phyloP scores from a whole-genome alignment of 2,888 invertebrate genomes.

The Panorpa germanica region DNA sequence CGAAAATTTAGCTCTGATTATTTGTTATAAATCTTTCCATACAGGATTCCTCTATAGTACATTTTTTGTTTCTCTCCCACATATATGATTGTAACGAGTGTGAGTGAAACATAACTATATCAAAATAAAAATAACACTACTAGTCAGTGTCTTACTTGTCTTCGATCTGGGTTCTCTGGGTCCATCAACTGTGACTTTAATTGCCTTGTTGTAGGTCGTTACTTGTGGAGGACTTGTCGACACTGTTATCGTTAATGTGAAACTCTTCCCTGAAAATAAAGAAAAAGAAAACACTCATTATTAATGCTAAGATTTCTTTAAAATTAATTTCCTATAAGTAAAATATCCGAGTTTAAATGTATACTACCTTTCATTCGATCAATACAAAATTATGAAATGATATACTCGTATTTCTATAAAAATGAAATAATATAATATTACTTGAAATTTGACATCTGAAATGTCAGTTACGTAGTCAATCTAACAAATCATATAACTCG shows the following conservation, averaged over 20 bases:
- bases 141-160: constrained; percentile 78
- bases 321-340: not conserved
- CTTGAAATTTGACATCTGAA: too few relatives aligned
- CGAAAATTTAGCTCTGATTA: too few relatives aligned
- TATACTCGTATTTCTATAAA: too few relatives aligned
- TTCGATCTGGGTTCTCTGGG: constrained; percentile 89
- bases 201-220: constrained; percentile 88
- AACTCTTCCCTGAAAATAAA: constrained; percentile 75
- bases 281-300: constrained; percentile 8
- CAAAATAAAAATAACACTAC: too few relatives aligned
- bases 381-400: not conserved
- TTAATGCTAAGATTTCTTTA: not conserved
- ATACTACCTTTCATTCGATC: not conserved
- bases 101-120: too few relatives aligned
- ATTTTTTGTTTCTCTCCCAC: too few relatives aligned
- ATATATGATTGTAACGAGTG: too few relatives aligned
- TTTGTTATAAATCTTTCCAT: too few relatives aligned
- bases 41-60: too few relatives aligned
- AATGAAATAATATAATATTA: too few relatives aligned
- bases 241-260: constrained; percentile 89
- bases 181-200: constrained; percentile 96
- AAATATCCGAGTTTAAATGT: not conserved
- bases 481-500: too few relatives aligned
- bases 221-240: constrained; percentile 92
- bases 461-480: too few relatives aligned